Evolutionary conservation across 2,888 invertebrate species (phyloP).

Genomic region (Balanococcus diminutus): DNA sequence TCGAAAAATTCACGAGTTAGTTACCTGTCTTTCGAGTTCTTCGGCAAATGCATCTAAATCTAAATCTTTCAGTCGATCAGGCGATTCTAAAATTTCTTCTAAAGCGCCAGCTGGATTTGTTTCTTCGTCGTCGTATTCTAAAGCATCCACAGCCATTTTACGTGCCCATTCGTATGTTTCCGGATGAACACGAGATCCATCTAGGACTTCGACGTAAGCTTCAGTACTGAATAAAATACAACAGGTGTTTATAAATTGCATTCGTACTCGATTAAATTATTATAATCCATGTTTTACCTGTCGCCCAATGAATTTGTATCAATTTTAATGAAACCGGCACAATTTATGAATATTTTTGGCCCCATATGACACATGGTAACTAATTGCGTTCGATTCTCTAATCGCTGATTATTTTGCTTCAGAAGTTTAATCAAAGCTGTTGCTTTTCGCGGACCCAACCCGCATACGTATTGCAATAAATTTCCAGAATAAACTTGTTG

Average conservation of each 20-base stretch:
- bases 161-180: constrained; percentile 99
- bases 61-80: constrained; percentile 91
- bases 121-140: constrained; percentile 97
- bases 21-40: constrained; percentile 86
- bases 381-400: constrained; percentile 93
- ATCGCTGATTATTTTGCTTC: constrained; percentile 86
- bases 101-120: constrained; percentile 95
- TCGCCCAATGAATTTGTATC: constrained; percentile 95
- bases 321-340: constrained; percentile 98
- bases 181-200: constrained; percentile 97
- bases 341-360: constrained; percentile 97
- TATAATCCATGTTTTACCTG: constrained; percentile 61
- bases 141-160: constrained; percentile 99
- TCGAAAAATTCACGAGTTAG: neutral
- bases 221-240: constrained; percentile 71
- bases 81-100: constrained; percentile 95
- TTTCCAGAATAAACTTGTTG: constrained; percentile 85
- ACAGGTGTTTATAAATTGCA: too few species aligned
- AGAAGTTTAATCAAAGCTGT: constrained; percentile 82
- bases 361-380: constrained; percentile 97
- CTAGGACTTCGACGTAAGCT: constrained; percentile 92
- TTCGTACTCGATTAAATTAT: neutral
- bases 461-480: constrained; percentile 95
- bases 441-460: constrained; percentile 91
- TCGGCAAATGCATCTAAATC: constrained; percentile 98